Percentiles rank a stretch among this genome's conserved stretches.
Conservation (phyloP, 1,140 invertebrate species). For the Sycophila sp. region DNA sequence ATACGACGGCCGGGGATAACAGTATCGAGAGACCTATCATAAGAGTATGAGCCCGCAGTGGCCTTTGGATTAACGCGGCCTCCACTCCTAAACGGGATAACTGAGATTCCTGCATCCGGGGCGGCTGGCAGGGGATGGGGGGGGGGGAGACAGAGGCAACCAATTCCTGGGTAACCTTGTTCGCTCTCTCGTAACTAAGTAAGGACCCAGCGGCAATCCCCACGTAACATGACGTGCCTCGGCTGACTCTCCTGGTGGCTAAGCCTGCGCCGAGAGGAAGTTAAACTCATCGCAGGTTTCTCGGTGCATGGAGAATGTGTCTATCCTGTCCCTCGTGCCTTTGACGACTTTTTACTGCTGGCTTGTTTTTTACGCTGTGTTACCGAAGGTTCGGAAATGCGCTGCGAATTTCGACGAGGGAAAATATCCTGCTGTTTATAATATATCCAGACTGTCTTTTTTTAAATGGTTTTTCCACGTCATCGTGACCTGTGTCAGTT, state of each 20-base stretch:
- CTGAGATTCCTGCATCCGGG: slow-evolving; percentile 49
- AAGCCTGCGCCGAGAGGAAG: slow-evolving; percentile 3
- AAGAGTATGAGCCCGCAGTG: slow-evolving; percentile 22
- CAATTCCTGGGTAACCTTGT: slow-evolving; percentile 51
- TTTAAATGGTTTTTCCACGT: too few relatives aligned
- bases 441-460: too few relatives aligned
- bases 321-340: not conserved
- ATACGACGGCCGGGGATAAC: not conserved
- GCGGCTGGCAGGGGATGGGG: not conserved
- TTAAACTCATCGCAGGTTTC: slow-evolving; percentile 5
- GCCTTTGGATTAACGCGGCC: slow-evolving; percentile 17
- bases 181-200: slow-evolving; percentile 47
- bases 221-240: slow-evolving; percentile 24
- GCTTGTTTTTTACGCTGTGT: too few relatives aligned
- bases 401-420: too few relatives aligned
- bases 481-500: too few relatives aligned
- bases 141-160: slow-evolving; percentile 17
- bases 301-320: not conserved
- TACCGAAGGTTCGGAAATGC: too few relatives aligned
- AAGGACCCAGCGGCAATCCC: slow-evolving; percentile 42
- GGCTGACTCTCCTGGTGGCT: not conserved
- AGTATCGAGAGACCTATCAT: slow-evolving; percentile 26
- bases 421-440: too few relatives aligned
- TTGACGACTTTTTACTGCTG: not conserved
- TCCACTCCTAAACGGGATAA: slow-evolving; percentile 46